Percentiles rank a stretch among this genome's conserved stretches.
phyloP scores from a whole-genome alignment of 2,797 vertebrate genomes.

The Sandelia bainsii region DNA sequence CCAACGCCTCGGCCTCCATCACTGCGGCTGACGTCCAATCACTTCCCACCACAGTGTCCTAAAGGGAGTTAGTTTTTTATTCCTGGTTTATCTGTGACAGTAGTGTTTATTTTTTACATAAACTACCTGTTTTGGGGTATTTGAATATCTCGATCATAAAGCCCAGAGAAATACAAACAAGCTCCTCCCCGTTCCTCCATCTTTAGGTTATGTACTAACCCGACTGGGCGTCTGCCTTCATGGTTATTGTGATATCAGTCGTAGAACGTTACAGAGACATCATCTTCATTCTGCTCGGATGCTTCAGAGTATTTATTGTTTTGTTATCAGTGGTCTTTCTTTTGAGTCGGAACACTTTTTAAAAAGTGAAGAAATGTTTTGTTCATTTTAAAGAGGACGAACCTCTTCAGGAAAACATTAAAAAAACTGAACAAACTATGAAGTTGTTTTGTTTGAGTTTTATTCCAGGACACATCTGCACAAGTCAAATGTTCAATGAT shows the following conservation, averaged over 20 bases:
- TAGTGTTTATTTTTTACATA: slow-evolving; percentile 30
- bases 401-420: slow-evolving; percentile 30
- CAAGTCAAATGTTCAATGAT: background rate
- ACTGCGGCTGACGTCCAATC: slow-evolving; percentile 26
- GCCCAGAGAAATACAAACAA: slow-evolving; percentile 7
- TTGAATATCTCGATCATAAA: background rate
- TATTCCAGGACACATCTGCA: background rate
- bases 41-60: slow-evolving; percentile 20
- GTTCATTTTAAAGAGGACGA: slow-evolving; percentile 40
- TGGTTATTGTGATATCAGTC: slow-evolving; percentile 3
- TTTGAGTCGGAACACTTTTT: slow-evolving; percentile 47
- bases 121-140: slow-evolving; percentile 52
- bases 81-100: slow-evolving; percentile 20
- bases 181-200: background rate
- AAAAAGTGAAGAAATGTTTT: slow-evolving; percentile 43
- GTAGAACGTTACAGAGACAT: background rate
- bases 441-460: slow-evolving; percentile 1
- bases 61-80: slow-evolving; percentile 45
- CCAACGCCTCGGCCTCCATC: slow-evolving; percentile 38
- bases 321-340: slow-evolving; percentile 35
- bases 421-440: slow-evolving; percentile 27
- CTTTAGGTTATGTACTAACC: background rate
- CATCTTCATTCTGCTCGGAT: background rate
- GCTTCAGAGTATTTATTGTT: slow-evolving; percentile 63
- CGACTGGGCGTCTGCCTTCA: slow-evolving; percentile 2